Percentiles rank a stretch among this genome's conserved stretches.
These are phyloP conservation scores for Helleia helle DNA, from an alignment of 2,888 invertebrate genomes.

Conservation along the genomic window DNA sequence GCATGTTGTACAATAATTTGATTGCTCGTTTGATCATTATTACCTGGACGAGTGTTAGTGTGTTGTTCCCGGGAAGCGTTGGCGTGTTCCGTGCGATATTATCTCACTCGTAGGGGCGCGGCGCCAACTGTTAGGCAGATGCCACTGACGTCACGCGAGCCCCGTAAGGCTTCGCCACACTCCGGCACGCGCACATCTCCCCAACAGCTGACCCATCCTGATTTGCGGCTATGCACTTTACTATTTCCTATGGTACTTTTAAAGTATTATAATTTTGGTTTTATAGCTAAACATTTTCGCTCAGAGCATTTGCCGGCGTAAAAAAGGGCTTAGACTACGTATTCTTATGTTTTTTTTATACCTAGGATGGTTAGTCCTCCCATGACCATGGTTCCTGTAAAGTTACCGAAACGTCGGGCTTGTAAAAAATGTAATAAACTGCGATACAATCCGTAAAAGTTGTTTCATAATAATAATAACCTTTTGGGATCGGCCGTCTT, in stretches of 20 bases:
- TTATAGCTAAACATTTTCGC: too few relatives aligned
- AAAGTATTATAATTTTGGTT: neutral
- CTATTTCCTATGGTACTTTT: constrained; percentile 32
- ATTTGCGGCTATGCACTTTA: constrained; percentile 40
- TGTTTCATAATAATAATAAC: too few relatives aligned
- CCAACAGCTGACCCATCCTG: constrained; percentile 58
- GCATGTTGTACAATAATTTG: constrained; percentile 5
- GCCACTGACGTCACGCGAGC: constrained; percentile 69
- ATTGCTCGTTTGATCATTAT: constrained; percentile 18
- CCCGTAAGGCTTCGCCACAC: constrained; percentile 44
- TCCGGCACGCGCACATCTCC: constrained; percentile 32
- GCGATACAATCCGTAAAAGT: too few relatives aligned
- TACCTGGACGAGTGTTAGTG: constrained; percentile 9
- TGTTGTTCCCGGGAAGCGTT: constrained; percentile 17
- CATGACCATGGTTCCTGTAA: too few relatives aligned
- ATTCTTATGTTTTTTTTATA: too few relatives aligned
- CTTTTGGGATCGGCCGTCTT: too few relatives aligned
- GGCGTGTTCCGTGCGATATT: constrained; percentile 44
- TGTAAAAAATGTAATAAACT: too few relatives aligned
- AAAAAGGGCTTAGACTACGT: constrained; percentile 7
- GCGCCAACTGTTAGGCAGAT: constrained; percentile 70
- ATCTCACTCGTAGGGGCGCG: constrained; percentile 59
- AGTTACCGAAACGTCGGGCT: too few relatives aligned
- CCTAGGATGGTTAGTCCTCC: too few relatives aligned
- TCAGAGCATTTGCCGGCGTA: too few relatives aligned